These are phyloP conservation scores for Apogon talboti DNA, from an alignment of 2,797 vertebrate genomes.

Conservation along the genomic window DNA sequence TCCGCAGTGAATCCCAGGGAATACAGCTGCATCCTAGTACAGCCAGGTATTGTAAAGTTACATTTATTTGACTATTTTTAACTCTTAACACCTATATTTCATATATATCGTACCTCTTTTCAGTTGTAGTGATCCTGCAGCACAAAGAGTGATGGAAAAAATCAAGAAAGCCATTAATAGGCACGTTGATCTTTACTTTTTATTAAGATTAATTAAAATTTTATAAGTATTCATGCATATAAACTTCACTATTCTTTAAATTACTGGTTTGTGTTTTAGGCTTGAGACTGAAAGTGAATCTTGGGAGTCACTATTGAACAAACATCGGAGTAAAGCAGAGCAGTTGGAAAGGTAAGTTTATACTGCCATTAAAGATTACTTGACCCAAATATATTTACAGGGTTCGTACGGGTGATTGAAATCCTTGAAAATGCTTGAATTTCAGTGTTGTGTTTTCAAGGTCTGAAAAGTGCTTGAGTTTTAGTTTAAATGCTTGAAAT, in stretches of 20 bases:
- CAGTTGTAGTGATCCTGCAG: constrained; percentile 58
- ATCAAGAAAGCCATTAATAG: constrained; percentile 73
- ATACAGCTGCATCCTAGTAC: constrained; percentile 22
- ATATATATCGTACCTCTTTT: constrained; percentile 22
- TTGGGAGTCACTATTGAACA: constrained; percentile 82
- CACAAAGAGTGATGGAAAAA: constrained; percentile 63
- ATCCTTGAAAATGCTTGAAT: too few species aligned
- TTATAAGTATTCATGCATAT: not conserved
- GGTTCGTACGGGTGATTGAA: too few species aligned
- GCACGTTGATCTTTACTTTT: constrained; percentile 46
- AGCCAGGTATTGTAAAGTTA: constrained; percentile 64
- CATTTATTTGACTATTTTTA: not conserved
- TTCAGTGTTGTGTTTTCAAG: too few species aligned
- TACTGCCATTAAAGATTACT: not conserved
- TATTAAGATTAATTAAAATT: not conserved
- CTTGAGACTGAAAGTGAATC: constrained; percentile 80
- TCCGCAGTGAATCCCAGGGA: constrained; percentile 46
- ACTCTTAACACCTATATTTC: not conserved
- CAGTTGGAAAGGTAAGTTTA: constrained; percentile 76
- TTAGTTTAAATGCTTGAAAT: too few species aligned
- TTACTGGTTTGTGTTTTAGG: constrained; percentile 60
- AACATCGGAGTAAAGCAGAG: constrained; percentile 79
- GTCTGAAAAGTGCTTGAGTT: too few species aligned
- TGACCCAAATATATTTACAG: not conserved
- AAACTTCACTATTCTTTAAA: not conserved